Conservation (phyloP, 1,140 invertebrate species). For the Drosophila orosa region DNA sequence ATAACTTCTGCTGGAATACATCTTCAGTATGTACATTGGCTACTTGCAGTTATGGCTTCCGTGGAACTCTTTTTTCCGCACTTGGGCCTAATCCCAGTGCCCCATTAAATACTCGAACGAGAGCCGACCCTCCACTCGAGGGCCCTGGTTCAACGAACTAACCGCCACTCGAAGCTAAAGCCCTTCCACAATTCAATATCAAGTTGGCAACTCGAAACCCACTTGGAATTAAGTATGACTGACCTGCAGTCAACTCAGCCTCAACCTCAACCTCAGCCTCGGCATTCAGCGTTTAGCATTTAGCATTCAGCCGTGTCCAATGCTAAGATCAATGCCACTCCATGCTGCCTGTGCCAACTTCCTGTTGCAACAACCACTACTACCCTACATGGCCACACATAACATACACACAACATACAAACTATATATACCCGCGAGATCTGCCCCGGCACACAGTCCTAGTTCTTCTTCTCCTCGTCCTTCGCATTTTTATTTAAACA, state of each 20-base stretch:
- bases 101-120: conserved; percentile 46
- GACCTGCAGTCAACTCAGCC: conserved; percentile 58
- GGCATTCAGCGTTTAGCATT: conserved; percentile 40
- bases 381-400: conserved; percentile 62
- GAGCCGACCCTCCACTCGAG: conserved; percentile 23
- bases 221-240: conserved; percentile 62
- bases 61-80: conserved; percentile 2
- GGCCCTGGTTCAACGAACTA: conserved; percentile 42
- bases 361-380: conserved; percentile 71
- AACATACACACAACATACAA: not conserved
- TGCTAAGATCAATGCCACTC: conserved; percentile 81
- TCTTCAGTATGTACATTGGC: not conserved
- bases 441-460: conserved; percentile 29
- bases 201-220: conserved; percentile 61
- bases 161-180: conserved; percentile 54
- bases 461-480: conserved; percentile 20
- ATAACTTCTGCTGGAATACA: not conserved
- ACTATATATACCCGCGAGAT: conserved; percentile 19
- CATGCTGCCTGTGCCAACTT: conserved; percentile 63
- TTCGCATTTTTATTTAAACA: conserved; percentile 61
- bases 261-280: conserved; percentile 54
- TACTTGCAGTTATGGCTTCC: conserved; percentile 5
- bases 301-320: conserved; percentile 61
- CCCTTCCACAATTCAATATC: conserved; percentile 49
- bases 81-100: conserved; percentile 44